phyloP scores from a whole-genome alignment of 1,140 invertebrate species.

The Macrostomum lignano region DNA sequence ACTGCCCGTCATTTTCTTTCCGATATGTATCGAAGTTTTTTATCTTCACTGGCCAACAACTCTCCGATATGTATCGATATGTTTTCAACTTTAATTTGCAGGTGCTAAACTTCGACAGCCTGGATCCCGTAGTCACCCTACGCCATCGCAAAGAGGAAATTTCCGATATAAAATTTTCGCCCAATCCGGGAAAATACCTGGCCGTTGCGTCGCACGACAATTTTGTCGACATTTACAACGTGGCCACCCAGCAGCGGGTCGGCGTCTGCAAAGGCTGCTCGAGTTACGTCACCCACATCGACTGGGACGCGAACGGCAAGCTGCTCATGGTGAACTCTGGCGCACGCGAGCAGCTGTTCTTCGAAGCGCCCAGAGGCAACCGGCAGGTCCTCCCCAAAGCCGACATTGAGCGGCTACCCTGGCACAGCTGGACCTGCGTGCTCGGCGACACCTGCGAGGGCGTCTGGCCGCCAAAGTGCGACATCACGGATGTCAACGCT shows the following conservation, averaged over 20 bases:
- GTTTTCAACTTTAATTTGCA: no score
- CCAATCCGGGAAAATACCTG: conserved; percentile 24
- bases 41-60: no score
- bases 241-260: conserved; percentile 19
- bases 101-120: conserved; percentile 20
- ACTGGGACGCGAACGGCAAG: conserved; percentile 27
- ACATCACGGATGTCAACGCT: conserved; percentile 27
- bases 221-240: conserved; percentile 29
- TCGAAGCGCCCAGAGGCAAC: conserved; percentile 24
- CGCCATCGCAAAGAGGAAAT: conserved; percentile 27
- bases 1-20: no score
- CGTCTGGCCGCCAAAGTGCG: conserved; percentile 25
- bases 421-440: conserved; percentile 23
- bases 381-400: conserved; percentile 15
- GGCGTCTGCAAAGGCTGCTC: conserved; percentile 27
- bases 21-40: no score
- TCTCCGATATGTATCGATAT: no score
- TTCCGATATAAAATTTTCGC: conserved; percentile 25
- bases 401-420: conserved; percentile 23
- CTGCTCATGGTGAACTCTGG: conserved; percentile 26
- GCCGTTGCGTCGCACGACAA: conserved; percentile 30
- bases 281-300: conserved; percentile 27
- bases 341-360: conserved; percentile 26
- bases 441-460: conserved; percentile 21
- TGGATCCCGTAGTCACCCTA: conserved; percentile 17